Evolutionary conservation across 2,113 vertebrate genomes (phyloP).

Genomic region (pig (Sus scrofa)): DNA sequence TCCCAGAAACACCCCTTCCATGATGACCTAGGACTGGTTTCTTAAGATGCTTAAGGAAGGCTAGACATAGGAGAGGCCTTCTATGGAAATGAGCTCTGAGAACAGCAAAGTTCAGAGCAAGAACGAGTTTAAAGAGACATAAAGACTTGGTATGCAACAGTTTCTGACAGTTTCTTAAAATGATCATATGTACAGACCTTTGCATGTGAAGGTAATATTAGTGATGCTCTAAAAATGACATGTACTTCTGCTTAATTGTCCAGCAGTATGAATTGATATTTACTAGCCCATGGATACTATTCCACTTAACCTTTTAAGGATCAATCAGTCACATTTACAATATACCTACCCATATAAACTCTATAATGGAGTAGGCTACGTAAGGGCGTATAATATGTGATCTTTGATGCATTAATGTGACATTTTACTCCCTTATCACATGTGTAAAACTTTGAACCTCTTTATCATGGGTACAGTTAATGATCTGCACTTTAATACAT

Average conservation of each 20-base stretch:
- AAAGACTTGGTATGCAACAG: neutral
- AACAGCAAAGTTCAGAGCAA: neutral
- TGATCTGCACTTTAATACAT: neutral
- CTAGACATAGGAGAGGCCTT: neutral
- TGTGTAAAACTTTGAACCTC: neutral
- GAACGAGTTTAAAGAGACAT: neutral
- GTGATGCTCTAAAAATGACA: neutral
- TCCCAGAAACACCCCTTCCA: neutral
- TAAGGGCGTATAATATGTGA: neutral
- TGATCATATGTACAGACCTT: neutral
- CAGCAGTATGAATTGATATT: neutral
- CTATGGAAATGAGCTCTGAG: neutral
- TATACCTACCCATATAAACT: neutral
- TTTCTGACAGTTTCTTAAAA: slow-evolving; percentile 13
- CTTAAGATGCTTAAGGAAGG: neutral
- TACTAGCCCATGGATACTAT: neutral
- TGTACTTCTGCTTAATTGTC: neutral
- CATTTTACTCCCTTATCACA: slow-evolving; percentile 31
- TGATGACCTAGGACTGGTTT: neutral
- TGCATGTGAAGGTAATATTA: neutral
- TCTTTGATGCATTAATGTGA: neutral
- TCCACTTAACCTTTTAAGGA: neutral
- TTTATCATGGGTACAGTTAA: neutral
- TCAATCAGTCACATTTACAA: neutral
- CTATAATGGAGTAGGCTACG: neutral